phyloP scores from a whole-genome alignment of 2,888 invertebrate species.

The Opisthograptis luteolata region DNA sequence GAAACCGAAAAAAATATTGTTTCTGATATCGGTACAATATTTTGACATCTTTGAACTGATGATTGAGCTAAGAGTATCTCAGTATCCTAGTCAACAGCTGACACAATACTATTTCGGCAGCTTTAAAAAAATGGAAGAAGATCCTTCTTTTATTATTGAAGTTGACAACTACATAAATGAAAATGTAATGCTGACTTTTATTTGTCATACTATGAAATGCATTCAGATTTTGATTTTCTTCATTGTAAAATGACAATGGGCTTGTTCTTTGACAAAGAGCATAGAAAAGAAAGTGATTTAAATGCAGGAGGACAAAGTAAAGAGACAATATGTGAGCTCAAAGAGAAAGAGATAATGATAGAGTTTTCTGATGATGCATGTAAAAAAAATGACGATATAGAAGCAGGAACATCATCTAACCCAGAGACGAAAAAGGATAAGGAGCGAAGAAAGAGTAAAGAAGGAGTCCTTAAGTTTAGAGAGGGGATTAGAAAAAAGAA shows the following conservation, averaged over 20 bases:
- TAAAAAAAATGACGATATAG: background rate
- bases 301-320: background rate
- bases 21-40: too few species aligned
- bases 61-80: too few species aligned
- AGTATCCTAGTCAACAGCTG: too few species aligned
- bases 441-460: conserved; percentile 6
- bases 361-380: background rate
- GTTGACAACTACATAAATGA: background rate
- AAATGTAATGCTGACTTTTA: background rate
- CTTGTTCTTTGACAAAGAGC: conserved; percentile 1
- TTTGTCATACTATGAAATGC: too few species aligned
- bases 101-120: too few species aligned
- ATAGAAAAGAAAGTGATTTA: background rate
- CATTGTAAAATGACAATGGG: background rate
- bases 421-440: background rate
- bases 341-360: conserved; percentile 9
- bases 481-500: too few species aligned
- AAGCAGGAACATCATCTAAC: background rate
- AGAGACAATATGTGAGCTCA: background rate
- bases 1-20: too few species aligned
- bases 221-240: too few species aligned
- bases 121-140: too few species aligned
- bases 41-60: too few species aligned
- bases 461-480: background rate
- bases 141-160: background rate